Conservation (phyloP, 2,113 vertebrate species). For the Strix aluco region DNA sequence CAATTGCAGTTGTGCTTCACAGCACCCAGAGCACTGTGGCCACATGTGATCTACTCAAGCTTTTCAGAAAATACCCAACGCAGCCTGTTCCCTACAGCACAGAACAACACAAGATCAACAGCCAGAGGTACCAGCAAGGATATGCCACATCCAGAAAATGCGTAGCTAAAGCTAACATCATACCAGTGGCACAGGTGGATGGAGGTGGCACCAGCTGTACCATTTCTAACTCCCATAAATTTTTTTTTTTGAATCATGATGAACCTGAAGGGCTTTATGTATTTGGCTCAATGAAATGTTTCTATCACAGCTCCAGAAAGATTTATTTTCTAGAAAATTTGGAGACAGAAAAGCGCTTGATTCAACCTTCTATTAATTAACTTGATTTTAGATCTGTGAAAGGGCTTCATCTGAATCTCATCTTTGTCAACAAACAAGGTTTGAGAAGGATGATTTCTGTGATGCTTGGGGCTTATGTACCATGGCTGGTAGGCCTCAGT, state of each 20-base stretch:
- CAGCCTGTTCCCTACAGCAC: background rate
- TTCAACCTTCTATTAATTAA: background rate
- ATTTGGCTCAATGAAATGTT: background rate
- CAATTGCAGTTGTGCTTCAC: background rate
- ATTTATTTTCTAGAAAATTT: background rate
- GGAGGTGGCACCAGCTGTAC: background rate
- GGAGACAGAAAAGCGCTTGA: background rate
- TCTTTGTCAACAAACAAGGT: background rate
- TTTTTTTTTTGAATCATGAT: background rate
- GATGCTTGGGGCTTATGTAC: constrained; percentile 81
- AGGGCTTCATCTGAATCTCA: constrained; percentile 84
- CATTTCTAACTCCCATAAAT: background rate
- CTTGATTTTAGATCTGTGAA: constrained; percentile 76
- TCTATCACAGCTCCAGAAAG: background rate
- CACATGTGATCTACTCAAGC: background rate
- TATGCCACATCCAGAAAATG: background rate
- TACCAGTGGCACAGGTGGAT: background rate
- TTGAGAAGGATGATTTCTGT: constrained; percentile 59
- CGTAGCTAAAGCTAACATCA: background rate
- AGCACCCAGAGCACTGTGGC: background rate
- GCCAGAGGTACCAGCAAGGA: background rate
- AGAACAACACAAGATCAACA: background rate
- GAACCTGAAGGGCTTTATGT: background rate
- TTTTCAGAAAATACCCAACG: background rate
- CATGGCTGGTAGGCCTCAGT: constrained; percentile 84